phyloP scores from a whole-genome alignment of 2,113 vertebrate genomes.

The Drymodes brunneopygia region DNA sequence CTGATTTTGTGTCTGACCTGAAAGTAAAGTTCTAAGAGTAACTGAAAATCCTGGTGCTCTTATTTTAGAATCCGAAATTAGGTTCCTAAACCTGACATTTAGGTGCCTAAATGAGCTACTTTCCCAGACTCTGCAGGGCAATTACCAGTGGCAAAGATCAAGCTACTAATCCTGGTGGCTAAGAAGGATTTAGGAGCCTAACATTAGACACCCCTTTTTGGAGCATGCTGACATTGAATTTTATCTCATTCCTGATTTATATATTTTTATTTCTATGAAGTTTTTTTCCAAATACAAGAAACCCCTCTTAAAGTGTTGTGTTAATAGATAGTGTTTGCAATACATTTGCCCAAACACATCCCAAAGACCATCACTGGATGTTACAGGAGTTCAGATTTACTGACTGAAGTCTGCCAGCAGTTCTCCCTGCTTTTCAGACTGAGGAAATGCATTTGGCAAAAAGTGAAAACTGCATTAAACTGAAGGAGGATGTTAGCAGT shows the following conservation, averaged over 20 bases:
- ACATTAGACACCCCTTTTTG: neutral
- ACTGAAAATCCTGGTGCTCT: neutral
- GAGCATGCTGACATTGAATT: neutral
- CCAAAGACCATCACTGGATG: neutral
- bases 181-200: slow-evolving; percentile 15
- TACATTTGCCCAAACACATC: neutral
- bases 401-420: neutral
- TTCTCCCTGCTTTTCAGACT: neutral
- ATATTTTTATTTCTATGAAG: neutral
- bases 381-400: neutral
- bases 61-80: neutral
- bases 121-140: neutral
- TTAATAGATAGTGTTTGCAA: neutral
- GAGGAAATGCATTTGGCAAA: neutral
- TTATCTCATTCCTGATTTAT: neutral
- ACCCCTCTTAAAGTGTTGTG: neutral
- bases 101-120: neutral
- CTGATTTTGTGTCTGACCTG: neutral
- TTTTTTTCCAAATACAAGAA: neutral
- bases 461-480: neutral
- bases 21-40: neutral
- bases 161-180: slow-evolving; percentile 15
- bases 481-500: neutral
- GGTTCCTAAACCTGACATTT: neutral
- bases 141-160: slow-evolving; percentile 25